phyloP scores from a whole-genome alignment of 2,888 invertebrate genomes.

The Agriotes lineatus region DNA sequence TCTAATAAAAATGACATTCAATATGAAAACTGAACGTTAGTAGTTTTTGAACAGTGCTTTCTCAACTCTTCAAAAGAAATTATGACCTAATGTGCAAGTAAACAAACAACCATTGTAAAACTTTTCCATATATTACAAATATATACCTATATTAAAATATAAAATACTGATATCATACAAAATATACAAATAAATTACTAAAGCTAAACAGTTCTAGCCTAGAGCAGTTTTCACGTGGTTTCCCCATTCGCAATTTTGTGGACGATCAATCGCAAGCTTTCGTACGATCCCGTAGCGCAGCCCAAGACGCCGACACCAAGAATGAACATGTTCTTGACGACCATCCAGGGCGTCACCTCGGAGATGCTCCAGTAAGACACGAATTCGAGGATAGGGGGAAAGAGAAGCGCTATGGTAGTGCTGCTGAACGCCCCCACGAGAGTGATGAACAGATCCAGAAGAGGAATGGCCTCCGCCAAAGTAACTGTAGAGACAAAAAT shows the following conservation, averaged over 20 bases:
- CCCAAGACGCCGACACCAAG: conserved; percentile 78
- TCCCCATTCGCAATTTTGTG: too few species aligned
- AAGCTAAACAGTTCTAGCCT: background rate
- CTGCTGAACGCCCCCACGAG: conserved; percentile 92
- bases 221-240: conserved; percentile 34
- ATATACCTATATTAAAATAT: conserved; percentile 12
- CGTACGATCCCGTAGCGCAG: conserved; percentile 81
- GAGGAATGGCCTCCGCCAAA: conserved; percentile 88
- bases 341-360: conserved; percentile 66
- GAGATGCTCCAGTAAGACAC: conserved; percentile 75
- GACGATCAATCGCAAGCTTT: conserved; percentile 69
- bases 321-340: conserved; percentile 75
- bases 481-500: conserved; percentile 78
- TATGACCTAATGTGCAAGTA: too few species aligned
- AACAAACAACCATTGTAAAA: too few species aligned
- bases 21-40: too few species aligned
- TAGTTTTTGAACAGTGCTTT: too few species aligned
- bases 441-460: conserved; percentile 89
- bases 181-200: conserved; percentile 33
- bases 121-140: background rate
- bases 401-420: conserved; percentile 86
- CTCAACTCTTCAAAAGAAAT: too few species aligned
- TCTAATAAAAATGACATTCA: too few species aligned
- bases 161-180: conserved; percentile 32
- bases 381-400: conserved; percentile 89